Evolutionary conservation across 2,113 vertebrate genomes (phyloP).

Genomic region (Conger conger): DNA sequence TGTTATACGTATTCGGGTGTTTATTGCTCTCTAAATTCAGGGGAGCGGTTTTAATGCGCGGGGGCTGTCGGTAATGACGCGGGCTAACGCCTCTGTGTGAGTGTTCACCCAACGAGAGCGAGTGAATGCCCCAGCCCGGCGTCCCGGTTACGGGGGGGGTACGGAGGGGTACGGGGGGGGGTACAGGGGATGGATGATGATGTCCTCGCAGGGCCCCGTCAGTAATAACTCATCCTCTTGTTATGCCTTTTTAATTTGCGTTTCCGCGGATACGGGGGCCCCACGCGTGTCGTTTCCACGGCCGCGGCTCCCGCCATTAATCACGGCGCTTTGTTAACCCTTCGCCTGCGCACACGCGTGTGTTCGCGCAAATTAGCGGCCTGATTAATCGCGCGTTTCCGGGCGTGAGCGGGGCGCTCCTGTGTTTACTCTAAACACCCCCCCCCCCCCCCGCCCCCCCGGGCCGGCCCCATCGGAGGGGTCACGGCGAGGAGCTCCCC

Average conservation of each 20-base stretch:
- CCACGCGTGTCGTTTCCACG: conserved; percentile 57
- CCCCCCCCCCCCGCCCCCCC: conserved; percentile 55
- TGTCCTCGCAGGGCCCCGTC: conserved; percentile 39
- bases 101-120: conserved; percentile 42
- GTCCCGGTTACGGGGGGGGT: too few species aligned
- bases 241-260: conserved; percentile 78
- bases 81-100: conserved; percentile 58
- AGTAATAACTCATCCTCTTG: conserved; percentile 69
- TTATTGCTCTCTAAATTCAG: conserved; percentile 34
- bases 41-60: conserved; percentile 61
- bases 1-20: not conserved
- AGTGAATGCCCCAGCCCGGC: not conserved
- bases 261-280: conserved; percentile 61
- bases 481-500: conserved; percentile 50
- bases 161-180: not conserved
- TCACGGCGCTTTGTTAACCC: conserved; percentile 65
- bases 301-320: conserved; percentile 55
- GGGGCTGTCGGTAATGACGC: conserved; percentile 53
- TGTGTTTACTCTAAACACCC: conserved; percentile 67
- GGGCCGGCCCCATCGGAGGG: conserved; percentile 33
- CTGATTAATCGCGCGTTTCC: conserved; percentile 67
- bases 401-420: conserved; percentile 53
- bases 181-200: not conserved
- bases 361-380: conserved; percentile 64
- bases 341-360: conserved; percentile 70